A percentile compares a stretch with the other conserved stretches of the same genome.
Conservation (phyloP, 2,888 invertebrate genomes). For the Fragum whitleyi region DNA sequence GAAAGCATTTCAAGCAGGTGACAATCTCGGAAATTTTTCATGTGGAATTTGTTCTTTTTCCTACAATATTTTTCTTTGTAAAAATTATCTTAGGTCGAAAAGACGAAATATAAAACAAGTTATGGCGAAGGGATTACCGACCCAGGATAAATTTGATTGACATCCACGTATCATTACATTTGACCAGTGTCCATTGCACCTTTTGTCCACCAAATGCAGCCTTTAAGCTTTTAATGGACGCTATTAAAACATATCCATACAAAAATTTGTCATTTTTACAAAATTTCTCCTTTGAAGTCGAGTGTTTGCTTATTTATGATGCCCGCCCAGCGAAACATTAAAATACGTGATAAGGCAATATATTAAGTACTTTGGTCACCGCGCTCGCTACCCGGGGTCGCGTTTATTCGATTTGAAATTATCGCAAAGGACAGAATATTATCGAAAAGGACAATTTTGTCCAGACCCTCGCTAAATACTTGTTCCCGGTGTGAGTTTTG, state of each 20-base stretch:
- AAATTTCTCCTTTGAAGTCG: constrained; percentile 19
- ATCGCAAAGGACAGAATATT: constrained; percentile 2
- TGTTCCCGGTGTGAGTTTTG: background rate
- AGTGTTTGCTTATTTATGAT: constrained; percentile 30
- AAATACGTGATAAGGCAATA: constrained; percentile 26
- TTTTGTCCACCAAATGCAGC: constrained; percentile 16
- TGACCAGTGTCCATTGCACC: constrained; percentile 22
- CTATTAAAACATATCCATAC: constrained; percentile 18
- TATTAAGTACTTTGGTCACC: constrained; percentile 21
- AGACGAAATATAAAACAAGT: no score
- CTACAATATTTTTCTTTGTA: no score
- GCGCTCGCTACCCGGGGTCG: background rate
- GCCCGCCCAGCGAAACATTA: constrained; percentile 30
- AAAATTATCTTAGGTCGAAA: no score
- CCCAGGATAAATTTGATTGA: background rate
- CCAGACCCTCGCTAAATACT: background rate
- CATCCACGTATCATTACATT: constrained; percentile 19
- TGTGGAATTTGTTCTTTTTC: no score
- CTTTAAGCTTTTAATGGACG: constrained; percentile 28
- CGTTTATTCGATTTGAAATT: constrained; percentile 9
- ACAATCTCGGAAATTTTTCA: no score
- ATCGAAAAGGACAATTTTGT: constrained; percentile 9
- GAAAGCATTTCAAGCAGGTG: no score
- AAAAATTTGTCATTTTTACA: constrained; percentile 28
- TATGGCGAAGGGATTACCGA: background rate